Evolutionary conservation across 2,113 vertebrate genomes (phyloP).

Genomic region (Nycticebus coucang): DNA sequence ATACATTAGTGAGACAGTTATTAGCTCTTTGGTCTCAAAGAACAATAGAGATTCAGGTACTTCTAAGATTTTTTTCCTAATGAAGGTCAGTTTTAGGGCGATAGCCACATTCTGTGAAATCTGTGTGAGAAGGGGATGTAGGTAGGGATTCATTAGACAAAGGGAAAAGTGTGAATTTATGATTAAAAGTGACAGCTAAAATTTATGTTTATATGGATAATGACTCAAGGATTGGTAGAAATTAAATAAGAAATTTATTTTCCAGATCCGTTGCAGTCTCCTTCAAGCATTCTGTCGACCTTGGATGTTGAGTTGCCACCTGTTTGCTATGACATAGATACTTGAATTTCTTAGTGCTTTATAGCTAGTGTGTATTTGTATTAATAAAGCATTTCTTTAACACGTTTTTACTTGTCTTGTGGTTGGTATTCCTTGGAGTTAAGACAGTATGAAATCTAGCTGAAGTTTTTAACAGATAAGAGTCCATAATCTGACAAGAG

Average conservation of each 20-base stretch:
- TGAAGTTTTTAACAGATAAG: not conserved
- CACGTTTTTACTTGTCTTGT: not conserved
- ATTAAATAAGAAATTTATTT: conserved; percentile 62
- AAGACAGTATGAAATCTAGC: not conserved
- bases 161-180: not conserved
- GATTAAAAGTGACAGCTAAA: not conserved
- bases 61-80: conserved; percentile 14
- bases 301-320: conserved; percentile 85
- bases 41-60: not conserved
- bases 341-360: conserved; percentile 65
- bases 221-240: not conserved
- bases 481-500: not conserved
- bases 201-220: not conserved
- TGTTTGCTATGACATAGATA: conserved; percentile 65
- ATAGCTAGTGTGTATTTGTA: conserved; percentile 11
- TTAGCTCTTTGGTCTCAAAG: not conserved
- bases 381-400: conserved; percentile 82
- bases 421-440: conserved; percentile 11
- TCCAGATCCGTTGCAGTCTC: conserved; percentile 80
- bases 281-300: conserved; percentile 80
- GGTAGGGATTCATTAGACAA: not conserved
- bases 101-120: not conserved
- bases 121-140: not conserved
- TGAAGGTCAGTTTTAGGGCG: not conserved
- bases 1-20: not conserved